Evolutionary conservation across 2,113 vertebrate species (phyloP), one percentile per base, ranked within the genome.

Genomic region (Notothenia rossii): DNA sequence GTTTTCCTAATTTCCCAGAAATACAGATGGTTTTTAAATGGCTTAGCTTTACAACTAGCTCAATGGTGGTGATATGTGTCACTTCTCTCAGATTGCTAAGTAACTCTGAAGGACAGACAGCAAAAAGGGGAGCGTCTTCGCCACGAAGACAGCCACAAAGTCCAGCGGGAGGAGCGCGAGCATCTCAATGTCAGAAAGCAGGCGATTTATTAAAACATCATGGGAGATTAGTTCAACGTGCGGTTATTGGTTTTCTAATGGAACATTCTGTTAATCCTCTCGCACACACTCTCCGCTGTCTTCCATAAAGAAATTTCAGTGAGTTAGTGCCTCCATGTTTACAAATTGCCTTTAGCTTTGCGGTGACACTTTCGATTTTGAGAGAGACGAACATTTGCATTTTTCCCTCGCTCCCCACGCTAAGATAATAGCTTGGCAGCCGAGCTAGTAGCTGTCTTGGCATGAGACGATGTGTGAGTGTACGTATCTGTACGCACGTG

Each of bases 291-390:
- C 82, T 89, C 79, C 72, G 82, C 87, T 86, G 79, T 80, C 79
- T 76, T 90, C 82, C 85, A 88, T 89, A 75, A 94, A 94, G 90
- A 93, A 89, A 88, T 92, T 94, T 83, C 87, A 88, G 84, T 90
- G 89, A 92, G 89, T 93, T 94, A 93, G 84, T 85, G 87, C 86
- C 89, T 87, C 77, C 9, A 74, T 93, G 92, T 93, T 89, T 88
- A 91, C 88, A 93, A 94, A 94, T 89, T 93, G 93, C 92, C 86
- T 79, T 90, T 90, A 90, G 93, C 91, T 93, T 93, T 79, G 82
- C 79, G 50, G 80, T 92, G 93, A 92, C 93, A 93, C 89, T 93
- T 94, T 93, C 78, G 83, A 94, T 94, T 94, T 89, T 84, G 81
- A 92, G 87, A 86, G 85, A 81, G 86, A 77, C 72, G 70, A 87